phyloP scores from a whole-genome alignment of 92 coral and sea anemone species.

The Nematostella vectensis region DNA sequence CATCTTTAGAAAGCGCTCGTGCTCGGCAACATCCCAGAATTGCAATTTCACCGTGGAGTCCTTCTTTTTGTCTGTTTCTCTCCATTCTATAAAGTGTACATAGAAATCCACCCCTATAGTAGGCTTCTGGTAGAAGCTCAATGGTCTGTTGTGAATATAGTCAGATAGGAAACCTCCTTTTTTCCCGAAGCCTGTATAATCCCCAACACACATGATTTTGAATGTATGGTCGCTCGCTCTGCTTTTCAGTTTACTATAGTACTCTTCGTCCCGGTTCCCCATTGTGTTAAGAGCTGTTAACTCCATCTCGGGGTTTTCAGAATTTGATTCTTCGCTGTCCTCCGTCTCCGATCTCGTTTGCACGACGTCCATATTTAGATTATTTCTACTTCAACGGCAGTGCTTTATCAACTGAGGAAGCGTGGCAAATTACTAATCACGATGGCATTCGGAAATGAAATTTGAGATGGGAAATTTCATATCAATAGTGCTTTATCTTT shows the following conservation, averaged over 20 bases:
- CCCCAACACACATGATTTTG: conserved; percentile 85
- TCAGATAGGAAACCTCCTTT: conserved; percentile 81
- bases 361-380: conserved; percentile 9
- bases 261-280: conserved; percentile 56
- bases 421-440: neutral
- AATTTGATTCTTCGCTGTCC: conserved; percentile 7
- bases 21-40: conserved; percentile 92
- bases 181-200: conserved; percentile 83
- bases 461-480: neutral
- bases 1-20: conserved; percentile 82
- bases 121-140: conserved; percentile 81
- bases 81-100: conserved; percentile 64
- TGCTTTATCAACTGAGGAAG: too few relatives aligned
- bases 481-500: neutral
- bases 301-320: conserved; percentile 12
- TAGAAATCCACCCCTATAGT: conserved; percentile 86
- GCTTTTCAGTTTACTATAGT: conserved; percentile 61
- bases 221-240: conserved; percentile 70
- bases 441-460: neutral
- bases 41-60: conserved; percentile 63
- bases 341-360: neutral
- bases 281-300: conserved; percentile 37
- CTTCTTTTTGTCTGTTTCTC: conserved; percentile 33
- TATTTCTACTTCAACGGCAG: too few relatives aligned
- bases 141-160: conserved; percentile 69